Percentiles rank a stretch among this genome's conserved stretches.
Evolutionary conservation across 2,113 vertebrate genomes (phyloP).

Genomic region (Pontoporia blainvillei): DNA sequence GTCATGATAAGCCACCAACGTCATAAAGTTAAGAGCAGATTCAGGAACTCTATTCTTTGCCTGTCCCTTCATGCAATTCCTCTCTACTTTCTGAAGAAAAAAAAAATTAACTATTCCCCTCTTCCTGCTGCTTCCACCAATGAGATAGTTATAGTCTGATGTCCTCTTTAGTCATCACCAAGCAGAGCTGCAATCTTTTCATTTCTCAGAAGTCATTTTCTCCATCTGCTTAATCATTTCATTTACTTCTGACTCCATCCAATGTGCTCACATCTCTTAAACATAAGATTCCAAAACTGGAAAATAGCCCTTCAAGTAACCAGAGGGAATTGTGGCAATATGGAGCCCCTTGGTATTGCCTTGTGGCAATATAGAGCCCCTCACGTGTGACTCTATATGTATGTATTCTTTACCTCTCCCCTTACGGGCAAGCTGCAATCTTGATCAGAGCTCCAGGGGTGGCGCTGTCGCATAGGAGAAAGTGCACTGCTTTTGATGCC

Average conservation of each 20-base stretch:
- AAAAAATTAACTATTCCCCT: background rate
- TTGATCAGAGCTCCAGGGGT: background rate
- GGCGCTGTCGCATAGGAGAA: background rate
- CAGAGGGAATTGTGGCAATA: background rate
- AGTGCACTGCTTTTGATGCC: background rate
- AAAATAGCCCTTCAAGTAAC: background rate
- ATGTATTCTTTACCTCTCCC: background rate
- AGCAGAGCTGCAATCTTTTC: conserved; percentile 37
- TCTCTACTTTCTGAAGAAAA: background rate
- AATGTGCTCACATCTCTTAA: background rate
- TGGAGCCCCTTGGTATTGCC: background rate
- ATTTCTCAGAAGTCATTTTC: conserved; percentile 47
- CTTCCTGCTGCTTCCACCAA: background rate
- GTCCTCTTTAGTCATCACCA: conserved; percentile 42
- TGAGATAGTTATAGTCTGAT: conserved; percentile 37
- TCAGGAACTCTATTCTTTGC: background rate
- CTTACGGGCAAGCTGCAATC: background rate
- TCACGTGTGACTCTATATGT: background rate
- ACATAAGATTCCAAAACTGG: background rate
- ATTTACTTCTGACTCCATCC: conserved; percentile 34
- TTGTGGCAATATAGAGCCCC: fast-evolving
- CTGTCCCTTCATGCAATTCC: conserved; percentile 1
- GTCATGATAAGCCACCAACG: background rate
- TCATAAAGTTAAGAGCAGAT: background rate
- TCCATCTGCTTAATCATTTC: conserved; percentile 36